Conservation (phyloP, 2,888 invertebrate species). For the Clanis bilineata region DNA sequence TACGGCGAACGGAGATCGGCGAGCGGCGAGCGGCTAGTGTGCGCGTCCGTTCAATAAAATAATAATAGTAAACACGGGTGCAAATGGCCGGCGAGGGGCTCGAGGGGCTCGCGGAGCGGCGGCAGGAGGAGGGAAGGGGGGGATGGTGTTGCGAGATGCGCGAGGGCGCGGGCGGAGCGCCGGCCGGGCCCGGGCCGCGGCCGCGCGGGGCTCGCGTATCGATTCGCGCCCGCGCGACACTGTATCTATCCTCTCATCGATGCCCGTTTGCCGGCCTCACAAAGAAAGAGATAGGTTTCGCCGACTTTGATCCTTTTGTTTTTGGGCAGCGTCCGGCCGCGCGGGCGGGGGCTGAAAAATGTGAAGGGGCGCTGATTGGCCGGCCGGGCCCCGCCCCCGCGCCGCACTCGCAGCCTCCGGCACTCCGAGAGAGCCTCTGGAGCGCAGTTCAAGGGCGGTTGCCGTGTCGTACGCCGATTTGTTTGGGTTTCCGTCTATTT, state of each 20-base stretch:
- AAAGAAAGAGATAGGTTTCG: slow-evolving; percentile 83
- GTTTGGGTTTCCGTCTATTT: slow-evolving; percentile 63
- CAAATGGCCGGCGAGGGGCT: slow-evolving; percentile 77
- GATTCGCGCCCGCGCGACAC: slow-evolving; percentile 81
- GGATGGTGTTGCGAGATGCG: too few species aligned
- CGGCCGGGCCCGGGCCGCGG: slow-evolving; percentile 51
- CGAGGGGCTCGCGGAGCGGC: slow-evolving; percentile 42
- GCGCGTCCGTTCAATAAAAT: slow-evolving; percentile 80
- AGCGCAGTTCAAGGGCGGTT: slow-evolving; percentile 79
- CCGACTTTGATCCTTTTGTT: slow-evolving; percentile 83
- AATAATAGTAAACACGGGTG: slow-evolving; percentile 82
- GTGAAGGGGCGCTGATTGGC: slow-evolving; percentile 80
- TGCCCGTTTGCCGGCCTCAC: slow-evolving; percentile 77
- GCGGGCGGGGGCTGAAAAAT: slow-evolving; percentile 81
- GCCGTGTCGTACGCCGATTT: slow-evolving; percentile 61
- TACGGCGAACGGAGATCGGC: slow-evolving; percentile 21
- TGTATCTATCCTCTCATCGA: slow-evolving; percentile 82
- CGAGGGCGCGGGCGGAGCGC: slow-evolving; percentile 47
- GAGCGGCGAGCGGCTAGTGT: slow-evolving; percentile 54
- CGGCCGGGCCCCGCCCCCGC: slow-evolving; percentile 69
- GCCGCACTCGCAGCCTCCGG: slow-evolving; percentile 49
- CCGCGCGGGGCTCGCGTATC: slow-evolving; percentile 55
- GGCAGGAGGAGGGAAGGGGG: too few species aligned
- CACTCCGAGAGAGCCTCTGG: slow-evolving; percentile 48
- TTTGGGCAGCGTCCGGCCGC: slow-evolving; percentile 82